Evolutionary conservation across 2,113 vertebrate species (phyloP).

Genomic region (Dicerorhinus sumatrensis): DNA sequence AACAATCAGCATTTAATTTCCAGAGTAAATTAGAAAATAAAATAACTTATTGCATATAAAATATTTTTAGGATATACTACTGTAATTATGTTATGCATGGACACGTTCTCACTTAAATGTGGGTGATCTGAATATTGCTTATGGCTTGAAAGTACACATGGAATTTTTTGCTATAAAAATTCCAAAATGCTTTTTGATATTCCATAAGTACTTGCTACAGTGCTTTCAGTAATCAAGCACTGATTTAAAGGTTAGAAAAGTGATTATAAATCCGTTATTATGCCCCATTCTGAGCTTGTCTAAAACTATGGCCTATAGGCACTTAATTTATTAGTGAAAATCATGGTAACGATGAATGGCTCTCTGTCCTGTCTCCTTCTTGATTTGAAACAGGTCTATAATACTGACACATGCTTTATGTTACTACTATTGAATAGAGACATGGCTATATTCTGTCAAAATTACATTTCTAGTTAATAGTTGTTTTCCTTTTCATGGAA

Average conservation of each 20-base stretch:
- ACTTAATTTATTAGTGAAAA: conserved; percentile 72
- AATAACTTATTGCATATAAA: conserved; percentile 43
- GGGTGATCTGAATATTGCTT: conserved; percentile 45
- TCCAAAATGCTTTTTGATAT: conserved; percentile 71
- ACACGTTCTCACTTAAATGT: conserved; percentile 56
- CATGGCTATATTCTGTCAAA: conserved; percentile 30
- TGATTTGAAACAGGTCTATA: not conserved
- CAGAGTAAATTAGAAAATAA: conserved; percentile 70
- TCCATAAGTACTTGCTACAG: conserved; percentile 62
- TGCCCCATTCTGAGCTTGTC: not conserved
- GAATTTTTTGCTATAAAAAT: conserved; percentile 37
- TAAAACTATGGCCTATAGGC: conserved; percentile 55
- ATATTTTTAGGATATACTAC: conserved; percentile 43
- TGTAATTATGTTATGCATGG: not conserved
- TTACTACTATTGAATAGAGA: conserved; percentile 34
- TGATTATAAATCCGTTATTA: conserved; percentile 75
- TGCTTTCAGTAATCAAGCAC: conserved; percentile 77
- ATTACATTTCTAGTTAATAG: conserved; percentile 53
- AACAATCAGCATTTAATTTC: conserved; percentile 74
- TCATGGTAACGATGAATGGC: conserved; percentile 55
- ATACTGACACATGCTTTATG: not conserved
- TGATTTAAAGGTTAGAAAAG: conserved; percentile 72
- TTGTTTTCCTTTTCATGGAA: conserved; percentile 51
- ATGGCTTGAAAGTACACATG: conserved; percentile 40
- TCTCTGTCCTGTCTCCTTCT: conserved; percentile 14